Conservation (phyloP, 2,888 invertebrate genomes). For the Leucania comma region DNA sequence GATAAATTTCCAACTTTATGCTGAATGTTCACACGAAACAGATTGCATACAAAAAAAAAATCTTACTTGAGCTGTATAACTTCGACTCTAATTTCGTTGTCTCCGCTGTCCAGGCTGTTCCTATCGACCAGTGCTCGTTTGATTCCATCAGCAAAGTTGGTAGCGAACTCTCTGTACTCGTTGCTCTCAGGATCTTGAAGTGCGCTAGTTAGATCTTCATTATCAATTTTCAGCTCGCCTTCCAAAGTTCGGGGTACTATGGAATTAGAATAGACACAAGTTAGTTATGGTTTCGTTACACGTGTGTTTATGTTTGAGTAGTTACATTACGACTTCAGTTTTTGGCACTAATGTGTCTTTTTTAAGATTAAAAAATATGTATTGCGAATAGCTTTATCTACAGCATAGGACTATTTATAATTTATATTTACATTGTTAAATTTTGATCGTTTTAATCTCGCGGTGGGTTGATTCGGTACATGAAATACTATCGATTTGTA, state of each 20-base stretch:
- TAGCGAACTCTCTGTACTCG: slow-evolving; percentile 91
- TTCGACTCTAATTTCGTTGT: slow-evolving; percentile 91
- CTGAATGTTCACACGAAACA: no score
- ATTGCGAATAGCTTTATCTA: neutral
- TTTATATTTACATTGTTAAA: no score
- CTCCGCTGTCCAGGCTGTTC: slow-evolving; percentile 87
- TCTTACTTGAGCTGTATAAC: slow-evolving; percentile 91
- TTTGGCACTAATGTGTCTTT: neutral
- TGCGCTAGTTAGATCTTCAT: slow-evolving; percentile 91
- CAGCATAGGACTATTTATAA: neutral
- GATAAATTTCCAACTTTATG: no score
- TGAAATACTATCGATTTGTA: no score
- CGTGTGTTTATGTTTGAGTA: neutral
- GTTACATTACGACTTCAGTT: neutral
- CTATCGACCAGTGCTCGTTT: slow-evolving; percentile 90
- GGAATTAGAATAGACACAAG: slow-evolving; percentile 57
- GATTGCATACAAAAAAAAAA: no score
- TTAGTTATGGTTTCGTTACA: neutral
- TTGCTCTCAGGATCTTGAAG: slow-evolving; percentile 91
- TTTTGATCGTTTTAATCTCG: no score
- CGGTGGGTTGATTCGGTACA: no score
- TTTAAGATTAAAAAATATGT: no score
- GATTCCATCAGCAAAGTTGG: slow-evolving; percentile 91
- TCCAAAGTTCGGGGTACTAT: slow-evolving; percentile 93
- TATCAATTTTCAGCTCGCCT: slow-evolving; percentile 92